phyloP scores from a whole-genome alignment of 2,888 invertebrate species.

The Trachelus iudaicus region DNA sequence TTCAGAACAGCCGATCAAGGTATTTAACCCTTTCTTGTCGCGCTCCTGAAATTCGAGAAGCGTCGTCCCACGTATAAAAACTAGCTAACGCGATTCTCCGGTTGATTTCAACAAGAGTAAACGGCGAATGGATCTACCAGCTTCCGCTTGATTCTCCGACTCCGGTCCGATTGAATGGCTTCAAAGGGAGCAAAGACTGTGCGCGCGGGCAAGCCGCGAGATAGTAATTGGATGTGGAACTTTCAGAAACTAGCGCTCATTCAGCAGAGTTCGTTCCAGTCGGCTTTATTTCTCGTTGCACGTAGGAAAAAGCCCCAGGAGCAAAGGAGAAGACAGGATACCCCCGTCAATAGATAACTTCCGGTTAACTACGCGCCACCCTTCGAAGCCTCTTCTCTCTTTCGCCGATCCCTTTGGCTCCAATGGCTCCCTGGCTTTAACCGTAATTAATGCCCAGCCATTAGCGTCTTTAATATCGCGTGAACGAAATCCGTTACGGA shows the following conservation, averaged over 20 bases:
- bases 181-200: not conserved
- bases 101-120: not conserved
- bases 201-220: not conserved
- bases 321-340: not conserved
- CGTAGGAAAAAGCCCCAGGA: not conserved
- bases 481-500: conserved; percentile 38
- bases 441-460: conserved; percentile 39
- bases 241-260: not conserved
- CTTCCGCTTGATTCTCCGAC: not conserved
- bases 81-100: not conserved
- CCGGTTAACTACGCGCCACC: conserved; percentile 1
- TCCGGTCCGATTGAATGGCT: not conserved
- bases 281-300: not conserved
- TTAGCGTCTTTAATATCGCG: conserved; percentile 39
- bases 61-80: not conserved
- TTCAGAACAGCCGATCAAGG: too few relatives aligned
- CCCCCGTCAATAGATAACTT: not conserved
- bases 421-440: not conserved
- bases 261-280: not conserved
- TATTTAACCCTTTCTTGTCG: too few relatives aligned
- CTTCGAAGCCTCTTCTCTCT: not conserved
- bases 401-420: conserved; percentile 3
- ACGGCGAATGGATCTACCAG: not conserved
- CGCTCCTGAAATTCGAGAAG: not conserved
- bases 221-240: not conserved